Evolutionary conservation across 2,797 vertebrate species (phyloP).

Genomic region (Oreochromis mossambicus): DNA sequence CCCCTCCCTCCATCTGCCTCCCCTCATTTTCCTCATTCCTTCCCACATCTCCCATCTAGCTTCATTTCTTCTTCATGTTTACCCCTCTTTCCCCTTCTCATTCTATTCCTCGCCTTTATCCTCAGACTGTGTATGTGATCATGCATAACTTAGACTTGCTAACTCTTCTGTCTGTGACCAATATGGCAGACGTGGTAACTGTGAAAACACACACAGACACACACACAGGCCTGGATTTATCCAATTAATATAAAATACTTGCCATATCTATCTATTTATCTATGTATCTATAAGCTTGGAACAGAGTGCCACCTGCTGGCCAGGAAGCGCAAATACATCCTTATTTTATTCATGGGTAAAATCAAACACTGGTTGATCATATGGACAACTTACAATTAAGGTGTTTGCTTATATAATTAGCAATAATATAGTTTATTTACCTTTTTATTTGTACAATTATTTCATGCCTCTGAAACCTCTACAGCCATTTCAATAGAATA

Average conservation of each 20-base stretch:
- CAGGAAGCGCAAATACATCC: not conserved
- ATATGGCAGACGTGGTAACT: not conserved
- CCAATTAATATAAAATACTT: not conserved
- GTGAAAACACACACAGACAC: not conserved
- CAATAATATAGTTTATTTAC: not conserved
- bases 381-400: accelerated
- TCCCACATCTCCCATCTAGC: too few species aligned
- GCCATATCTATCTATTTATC: not conserved
- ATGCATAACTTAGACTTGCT: not conserved
- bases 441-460: not conserved
- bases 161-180: not conserved
- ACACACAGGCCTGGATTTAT: not conserved
- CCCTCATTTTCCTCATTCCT: not conserved
- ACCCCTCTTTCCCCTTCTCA: not conserved
- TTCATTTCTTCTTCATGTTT: not conserved
- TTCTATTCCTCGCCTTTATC: not conserved
- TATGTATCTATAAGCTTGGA: not conserved
- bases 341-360: not conserved
- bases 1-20: not conserved
- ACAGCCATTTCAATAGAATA: accelerated
- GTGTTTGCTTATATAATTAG: accelerated
- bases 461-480: accelerated
- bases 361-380: not conserved
- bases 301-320: constrained; percentile 38
- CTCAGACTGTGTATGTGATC: not conserved